Evolutionary conservation across 1,140 invertebrate species (phyloP).

Genomic region (Cryptotermes secundus): DNA sequence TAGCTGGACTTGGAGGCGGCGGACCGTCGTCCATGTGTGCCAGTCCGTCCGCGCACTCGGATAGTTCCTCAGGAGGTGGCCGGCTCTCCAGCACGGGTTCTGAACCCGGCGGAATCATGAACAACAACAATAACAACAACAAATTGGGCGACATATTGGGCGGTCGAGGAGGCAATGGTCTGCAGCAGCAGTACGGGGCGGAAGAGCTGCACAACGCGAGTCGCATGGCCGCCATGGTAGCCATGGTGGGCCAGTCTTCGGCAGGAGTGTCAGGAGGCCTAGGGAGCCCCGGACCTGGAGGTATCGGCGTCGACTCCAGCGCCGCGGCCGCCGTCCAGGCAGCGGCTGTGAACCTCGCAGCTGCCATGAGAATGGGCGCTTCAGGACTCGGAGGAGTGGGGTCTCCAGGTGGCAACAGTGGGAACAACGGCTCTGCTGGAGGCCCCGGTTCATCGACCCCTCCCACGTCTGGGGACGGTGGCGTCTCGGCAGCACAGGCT

Average conservation of each 20-base stretch:
- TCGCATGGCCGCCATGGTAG: slow-evolving; percentile 72
- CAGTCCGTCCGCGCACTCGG: slow-evolving; percentile 78
- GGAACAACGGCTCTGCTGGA: slow-evolving; percentile 48
- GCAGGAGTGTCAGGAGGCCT: slow-evolving; percentile 49
- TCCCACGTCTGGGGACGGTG: slow-evolving; percentile 48
- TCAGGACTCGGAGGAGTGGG: slow-evolving; percentile 27
- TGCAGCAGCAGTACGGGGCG: slow-evolving; percentile 64
- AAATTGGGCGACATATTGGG: slow-evolving; percentile 68
- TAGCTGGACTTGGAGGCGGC: slow-evolving; percentile 38
- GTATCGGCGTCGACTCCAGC: slow-evolving; percentile 46
- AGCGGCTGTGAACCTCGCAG: slow-evolving; percentile 72
- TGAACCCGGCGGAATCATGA: slow-evolving; percentile 64
- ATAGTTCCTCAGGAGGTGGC: slow-evolving; percentile 67
- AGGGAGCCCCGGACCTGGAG: slow-evolving; percentile 38
- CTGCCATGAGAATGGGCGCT: slow-evolving; percentile 71
- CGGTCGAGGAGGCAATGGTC: slow-evolving; percentile 50
- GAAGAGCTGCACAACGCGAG: slow-evolving; percentile 70
- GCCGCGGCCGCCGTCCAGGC: slow-evolving; percentile 60
- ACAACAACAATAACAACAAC: slow-evolving; percentile 70
- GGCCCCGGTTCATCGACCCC: slow-evolving; percentile 40
- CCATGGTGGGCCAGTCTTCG: slow-evolving; percentile 60
- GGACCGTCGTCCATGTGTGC: slow-evolving; percentile 53
- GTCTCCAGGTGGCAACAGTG: slow-evolving; percentile 54
- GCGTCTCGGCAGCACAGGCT: slow-evolving; percentile 33
- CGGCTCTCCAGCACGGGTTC: slow-evolving; percentile 75